Evolutionary conservation across 1,140 invertebrate genomes (phyloP).

Genomic region (Drosophila lacteicornis): DNA sequence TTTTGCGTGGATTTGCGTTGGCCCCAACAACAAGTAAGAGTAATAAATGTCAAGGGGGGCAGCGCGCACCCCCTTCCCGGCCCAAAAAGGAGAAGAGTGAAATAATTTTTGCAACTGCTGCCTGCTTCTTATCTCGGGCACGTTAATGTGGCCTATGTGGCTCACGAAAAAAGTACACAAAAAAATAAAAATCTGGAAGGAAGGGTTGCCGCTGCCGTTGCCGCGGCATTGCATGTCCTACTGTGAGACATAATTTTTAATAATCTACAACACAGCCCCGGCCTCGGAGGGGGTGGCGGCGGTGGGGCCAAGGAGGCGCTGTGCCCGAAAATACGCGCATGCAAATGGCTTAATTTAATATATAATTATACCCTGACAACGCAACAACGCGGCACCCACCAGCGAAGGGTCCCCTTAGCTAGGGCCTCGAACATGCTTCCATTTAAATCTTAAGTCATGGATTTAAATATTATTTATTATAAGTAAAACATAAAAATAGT

Average conservation of each 20-base stretch:
- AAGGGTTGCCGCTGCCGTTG: conserved; percentile 35
- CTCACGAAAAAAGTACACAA: conserved; percentile 21
- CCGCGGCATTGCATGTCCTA: conserved; percentile 73
- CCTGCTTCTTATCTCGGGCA: conserved; percentile 75
- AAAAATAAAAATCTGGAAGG: conserved; percentile 7
- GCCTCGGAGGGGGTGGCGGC: conserved; percentile 17
- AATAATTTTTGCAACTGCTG: conserved; percentile 75
- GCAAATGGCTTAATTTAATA: conserved; percentile 82
- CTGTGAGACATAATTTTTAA: conserved; percentile 82
- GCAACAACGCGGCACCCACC: neutral
- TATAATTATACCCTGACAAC: conserved; percentile 73
- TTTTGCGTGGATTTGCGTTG: conserved; percentile 77
- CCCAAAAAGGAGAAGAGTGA: conserved; percentile 30
- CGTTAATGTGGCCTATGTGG: conserved; percentile 82
- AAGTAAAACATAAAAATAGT: neutral
- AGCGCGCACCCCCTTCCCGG: neutral
- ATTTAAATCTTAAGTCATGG: neutral
- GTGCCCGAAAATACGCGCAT: conserved; percentile 69
- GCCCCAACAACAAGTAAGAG: conserved; percentile 33
- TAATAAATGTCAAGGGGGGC: conserved; percentile 47
- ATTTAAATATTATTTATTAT: neutral
- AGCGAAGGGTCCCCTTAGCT: conserved; percentile 8
- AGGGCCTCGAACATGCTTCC: neutral
- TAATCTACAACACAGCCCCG: conserved; percentile 76
- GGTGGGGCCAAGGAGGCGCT: neutral